phyloP scores from a whole-genome alignment of 1,140 invertebrate genomes.

The Apis florea region DNA sequence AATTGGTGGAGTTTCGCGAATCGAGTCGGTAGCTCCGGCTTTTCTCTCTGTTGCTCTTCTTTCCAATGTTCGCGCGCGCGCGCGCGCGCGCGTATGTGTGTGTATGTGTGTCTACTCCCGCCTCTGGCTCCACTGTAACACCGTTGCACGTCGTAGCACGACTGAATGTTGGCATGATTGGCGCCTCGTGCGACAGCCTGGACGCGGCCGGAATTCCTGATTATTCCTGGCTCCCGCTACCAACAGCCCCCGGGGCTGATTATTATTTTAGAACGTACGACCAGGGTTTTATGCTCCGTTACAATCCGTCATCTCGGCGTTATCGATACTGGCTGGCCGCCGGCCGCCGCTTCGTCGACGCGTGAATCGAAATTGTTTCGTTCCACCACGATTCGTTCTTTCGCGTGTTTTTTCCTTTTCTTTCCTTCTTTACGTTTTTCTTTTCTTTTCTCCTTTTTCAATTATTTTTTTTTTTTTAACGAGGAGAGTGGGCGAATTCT shows the following conservation, averaged over 20 bases:
- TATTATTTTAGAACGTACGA: constrained; percentile 75
- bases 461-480: background rate
- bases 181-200: constrained; percentile 71
- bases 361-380: constrained; percentile 44
- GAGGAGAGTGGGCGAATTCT: no score
- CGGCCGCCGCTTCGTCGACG: constrained; percentile 15
- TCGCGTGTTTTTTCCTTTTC: background rate
- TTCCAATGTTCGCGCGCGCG: background rate
- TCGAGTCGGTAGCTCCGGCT: constrained; percentile 63
- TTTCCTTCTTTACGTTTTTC: background rate
- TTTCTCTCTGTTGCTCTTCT: constrained; percentile 50
- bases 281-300: constrained; percentile 56
- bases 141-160: constrained; percentile 65
- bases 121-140: constrained; percentile 57
- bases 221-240: constrained; percentile 65
- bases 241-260: constrained; percentile 63
- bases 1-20: constrained; percentile 77
- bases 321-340: constrained; percentile 50
- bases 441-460: no score
- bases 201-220: constrained; percentile 76
- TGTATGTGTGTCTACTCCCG: constrained; percentile 45
- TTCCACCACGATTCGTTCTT: background rate
- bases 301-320: constrained; percentile 58
- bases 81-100: no score
- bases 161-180: constrained; percentile 80